These are phyloP conservation scores for Paguma larvata DNA, from an alignment of 2,797 vertebrate genomes.

Conservation along the genomic window DNA sequence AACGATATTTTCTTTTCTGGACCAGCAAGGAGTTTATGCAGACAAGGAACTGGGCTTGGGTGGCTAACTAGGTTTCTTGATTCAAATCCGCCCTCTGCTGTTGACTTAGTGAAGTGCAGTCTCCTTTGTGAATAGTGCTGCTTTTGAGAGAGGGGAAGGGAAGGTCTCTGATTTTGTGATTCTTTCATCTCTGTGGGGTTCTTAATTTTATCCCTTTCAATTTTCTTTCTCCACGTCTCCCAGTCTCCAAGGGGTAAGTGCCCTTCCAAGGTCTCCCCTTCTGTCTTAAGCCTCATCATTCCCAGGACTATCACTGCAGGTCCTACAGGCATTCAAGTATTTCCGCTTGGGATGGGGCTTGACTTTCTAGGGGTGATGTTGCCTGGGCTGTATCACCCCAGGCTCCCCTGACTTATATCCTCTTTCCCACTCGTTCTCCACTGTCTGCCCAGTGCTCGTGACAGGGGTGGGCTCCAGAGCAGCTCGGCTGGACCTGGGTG, in stretches of 20 bases:
- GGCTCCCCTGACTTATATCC: not conserved
- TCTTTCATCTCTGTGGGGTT: not conserved
- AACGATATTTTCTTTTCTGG: not conserved
- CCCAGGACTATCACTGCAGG: not conserved
- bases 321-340: not conserved
- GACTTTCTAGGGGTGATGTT: not conserved
- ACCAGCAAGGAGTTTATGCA: not conserved
- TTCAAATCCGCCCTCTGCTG: slow-evolving; percentile 65
- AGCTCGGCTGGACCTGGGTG: not conserved
- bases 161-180: not conserved
- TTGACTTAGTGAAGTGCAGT: not conserved
- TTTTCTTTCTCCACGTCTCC: not conserved
- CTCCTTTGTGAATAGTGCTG: not conserved
- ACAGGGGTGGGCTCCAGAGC: not conserved
- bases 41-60: not conserved
- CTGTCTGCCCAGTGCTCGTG: accelerated
- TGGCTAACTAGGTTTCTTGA: not conserved
- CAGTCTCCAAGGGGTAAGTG: not conserved
- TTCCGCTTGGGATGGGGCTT: not conserved
- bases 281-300: not conserved
- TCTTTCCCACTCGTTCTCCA: not conserved
- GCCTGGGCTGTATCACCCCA: not conserved
- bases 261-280: not conserved
- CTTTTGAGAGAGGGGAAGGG: not conserved
- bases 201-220: not conserved